Base-by-base conservation (phyloP, 64 coral and sea anemone genomes). In the Stichodactyla helianthus region DNA sequence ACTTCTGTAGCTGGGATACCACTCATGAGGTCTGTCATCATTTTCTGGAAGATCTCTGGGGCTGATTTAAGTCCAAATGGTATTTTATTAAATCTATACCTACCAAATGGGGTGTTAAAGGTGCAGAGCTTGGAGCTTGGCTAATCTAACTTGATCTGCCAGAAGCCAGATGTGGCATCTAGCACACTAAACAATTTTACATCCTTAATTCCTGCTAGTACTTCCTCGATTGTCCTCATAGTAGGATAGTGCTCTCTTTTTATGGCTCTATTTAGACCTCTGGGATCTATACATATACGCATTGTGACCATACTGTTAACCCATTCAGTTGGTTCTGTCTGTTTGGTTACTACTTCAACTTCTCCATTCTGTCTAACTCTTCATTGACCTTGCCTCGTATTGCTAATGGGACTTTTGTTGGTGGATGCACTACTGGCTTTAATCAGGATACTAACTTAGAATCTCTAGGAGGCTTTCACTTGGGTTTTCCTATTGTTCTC, bases 61-160 rank as follows among this genome's bases (percentile, higher is more conserved):
- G 83, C 83, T 56, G 87, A 93, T 17, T 89, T 89, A 13, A 86
- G 86, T 44, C 83, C 83, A 82, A 86, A 89, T 8, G 92, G 92
- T 82, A 89, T 44, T 51, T 58, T 51, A 27, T 77, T 78, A 8
- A 89, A 93, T 4, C 83, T 83, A 5, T 93, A 89, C 60, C 83
- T 70, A 57, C 92, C 92, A 67, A 79, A 88, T 6, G 86, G 82
- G 10, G 31, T 85, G n/a, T 85, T 85, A 28, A 89, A 68, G 2
- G 71, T 89, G 44, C 82, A 90, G 0, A 85, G 52, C 68, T 84
- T 89, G 25, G 88, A 90, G 54, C 82, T 84, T 6, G 25, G 16
- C 28, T 85, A 83, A 78, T 86, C 89, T 13, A 86, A 52, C 13
- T 91, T 79, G 52, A 91, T 27, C 57, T 90, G 55, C 89, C 83